Percentiles rank a stretch among this genome's conserved stretches.
These are phyloP conservation scores for Terebella lapidaria DNA, from an alignment of 2,888 invertebrate species.

Conservation along the genomic window DNA sequence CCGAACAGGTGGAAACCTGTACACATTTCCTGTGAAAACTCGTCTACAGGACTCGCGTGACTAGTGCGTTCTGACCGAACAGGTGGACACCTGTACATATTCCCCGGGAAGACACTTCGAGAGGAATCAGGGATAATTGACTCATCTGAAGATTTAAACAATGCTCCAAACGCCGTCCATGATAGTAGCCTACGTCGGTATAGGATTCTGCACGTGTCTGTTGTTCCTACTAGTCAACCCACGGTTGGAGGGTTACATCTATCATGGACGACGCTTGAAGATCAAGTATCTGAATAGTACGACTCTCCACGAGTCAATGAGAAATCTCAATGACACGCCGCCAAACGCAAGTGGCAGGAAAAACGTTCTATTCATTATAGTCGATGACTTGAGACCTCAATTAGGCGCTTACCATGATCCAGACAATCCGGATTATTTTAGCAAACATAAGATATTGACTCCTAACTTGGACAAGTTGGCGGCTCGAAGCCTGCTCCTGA, in stretches of 20 bases:
- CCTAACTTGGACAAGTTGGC: constrained; percentile 26
- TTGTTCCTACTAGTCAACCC: background rate
- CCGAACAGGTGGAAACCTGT: too few relatives aligned
- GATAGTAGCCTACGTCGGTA: too few relatives aligned
- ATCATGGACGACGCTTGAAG: too few relatives aligned
- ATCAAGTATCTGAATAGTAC: too few relatives aligned
- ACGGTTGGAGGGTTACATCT: background rate
- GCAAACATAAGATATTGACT: constrained; percentile 16
- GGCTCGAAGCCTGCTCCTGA: constrained; percentile 19
- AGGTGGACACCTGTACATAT: too few relatives aligned
- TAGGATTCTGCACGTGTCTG: background rate
- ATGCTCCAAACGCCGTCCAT: too few relatives aligned
- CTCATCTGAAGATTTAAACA: too few relatives aligned
- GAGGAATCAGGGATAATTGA: too few relatives aligned
- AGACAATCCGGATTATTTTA: constrained; percentile 15
- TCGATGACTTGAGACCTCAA: constrained; percentile 29
- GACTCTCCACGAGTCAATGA: background rate
- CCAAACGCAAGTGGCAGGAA: background rate
- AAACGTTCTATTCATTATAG: constrained; percentile 26
- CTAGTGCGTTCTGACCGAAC: too few relatives aligned
- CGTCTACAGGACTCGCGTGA: too few relatives aligned
- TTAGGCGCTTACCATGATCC: constrained; percentile 19
- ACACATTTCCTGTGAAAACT: too few relatives aligned
- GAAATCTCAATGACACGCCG: background rate
- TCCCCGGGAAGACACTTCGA: too few relatives aligned